Base-by-base conservation (phyloP, 2,113 vertebrate species). In the Glareola pratincola region DNA sequence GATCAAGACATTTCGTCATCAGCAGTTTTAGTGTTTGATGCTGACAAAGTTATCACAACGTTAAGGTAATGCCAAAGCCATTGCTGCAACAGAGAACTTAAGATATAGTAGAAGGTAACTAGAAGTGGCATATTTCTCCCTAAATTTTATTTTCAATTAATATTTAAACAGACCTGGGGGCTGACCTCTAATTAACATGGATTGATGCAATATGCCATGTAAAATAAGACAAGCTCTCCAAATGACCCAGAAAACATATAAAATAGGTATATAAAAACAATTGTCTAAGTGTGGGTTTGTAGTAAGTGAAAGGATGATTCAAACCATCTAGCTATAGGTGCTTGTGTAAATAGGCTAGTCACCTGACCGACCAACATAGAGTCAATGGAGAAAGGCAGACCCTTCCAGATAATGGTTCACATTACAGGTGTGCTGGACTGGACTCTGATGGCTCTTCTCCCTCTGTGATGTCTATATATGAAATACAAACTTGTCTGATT, bases 101-200 rank as follows among this genome's bases (percentile, higher is more conserved):
- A 71, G 45, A 76, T 59, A 7, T 34, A 59, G 21, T 39, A 93
- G 75, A 84, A 64, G 12, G 24, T 56, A 60, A 71, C 64, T 48
- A 36, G 45, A 94, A 94, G 45, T 77, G 72, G 4, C n/a, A 30
- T 84, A 47, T 67, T 90, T 90, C 12, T 84, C 51, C 54, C 34
- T 77, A 86, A 91, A 92, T 45, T 71, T 80, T 93, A 2, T 67
- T 84, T 71, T 21, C 19, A 56, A 62, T 64, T 2, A 86, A 75
- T 92, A 94, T 64, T 91, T 87, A 78, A 91, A 91, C 14, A 91
- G 60, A 63, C 14, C 56, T 60, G 30, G 12, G 14, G 20, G 7
- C 4, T 84, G 85, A 57, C 36, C 39, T 87, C 26, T 87, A 45
- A 85, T 94, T 91, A 89, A 72, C 50, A 82, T 32, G 62, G 17